Conservation (phyloP, 92 coral and sea anemone genomes). For the Isaurus tuberculatus region DNA sequence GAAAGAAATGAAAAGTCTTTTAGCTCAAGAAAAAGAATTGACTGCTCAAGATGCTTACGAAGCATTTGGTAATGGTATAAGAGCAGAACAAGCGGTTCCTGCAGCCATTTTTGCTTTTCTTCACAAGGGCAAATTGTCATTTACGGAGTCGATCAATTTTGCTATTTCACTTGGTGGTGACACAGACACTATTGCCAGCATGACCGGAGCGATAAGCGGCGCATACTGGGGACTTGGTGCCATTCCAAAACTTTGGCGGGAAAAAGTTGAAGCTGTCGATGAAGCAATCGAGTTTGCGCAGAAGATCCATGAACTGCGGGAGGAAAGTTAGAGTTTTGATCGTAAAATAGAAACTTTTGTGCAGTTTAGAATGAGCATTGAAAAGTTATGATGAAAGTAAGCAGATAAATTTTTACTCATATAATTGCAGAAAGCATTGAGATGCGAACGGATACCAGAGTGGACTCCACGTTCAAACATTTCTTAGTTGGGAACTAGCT, state of each 20-base stretch:
- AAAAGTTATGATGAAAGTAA: too few species aligned
- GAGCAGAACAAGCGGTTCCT: conserved; percentile 95
- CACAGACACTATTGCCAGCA: conserved; percentile 97
- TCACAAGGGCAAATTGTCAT: conserved; percentile 72
- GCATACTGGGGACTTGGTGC: conserved; percentile 89
- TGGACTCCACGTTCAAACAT: too few species aligned
- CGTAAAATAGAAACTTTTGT: neutral
- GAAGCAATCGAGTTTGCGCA: conserved; percentile 86
- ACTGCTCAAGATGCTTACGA: conserved; percentile 69
- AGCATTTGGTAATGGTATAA: conserved; percentile 85
- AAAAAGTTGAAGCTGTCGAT: conserved; percentile 83
- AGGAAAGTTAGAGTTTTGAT: neutral
- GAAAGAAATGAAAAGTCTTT: conserved; percentile 79
- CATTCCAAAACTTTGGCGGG: conserved; percentile 79
- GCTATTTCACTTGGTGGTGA: conserved; percentile 99
- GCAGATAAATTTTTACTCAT: too few species aligned
- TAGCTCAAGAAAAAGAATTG: conserved; percentile 59
- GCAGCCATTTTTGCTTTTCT: conserved; percentile 96
- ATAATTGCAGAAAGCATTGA: too few species aligned
- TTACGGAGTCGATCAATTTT: conserved; percentile 78
- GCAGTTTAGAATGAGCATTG: neutral
- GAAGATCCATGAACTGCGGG: conserved; percentile 69
- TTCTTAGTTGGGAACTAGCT: too few species aligned
- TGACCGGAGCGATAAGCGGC: conserved; percentile 97
- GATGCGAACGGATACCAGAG: too few species aligned